Evolutionary conservation across 2,113 vertebrate species (phyloP).

Genomic region (Actinemys pallida): DNA sequence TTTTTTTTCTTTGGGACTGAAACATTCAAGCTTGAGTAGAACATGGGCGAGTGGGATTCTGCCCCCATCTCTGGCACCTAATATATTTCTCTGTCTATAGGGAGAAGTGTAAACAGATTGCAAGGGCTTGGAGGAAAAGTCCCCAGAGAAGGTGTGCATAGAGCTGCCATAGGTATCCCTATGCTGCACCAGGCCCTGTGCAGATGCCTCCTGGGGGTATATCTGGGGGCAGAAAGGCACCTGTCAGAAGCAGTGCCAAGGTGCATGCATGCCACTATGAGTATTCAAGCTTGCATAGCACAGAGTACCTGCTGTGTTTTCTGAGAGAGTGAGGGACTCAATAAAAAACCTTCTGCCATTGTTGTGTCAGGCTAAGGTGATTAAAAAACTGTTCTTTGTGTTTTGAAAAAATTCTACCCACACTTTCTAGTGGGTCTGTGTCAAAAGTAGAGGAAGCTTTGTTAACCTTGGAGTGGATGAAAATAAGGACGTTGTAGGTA

Average conservation of each 20-base stretch:
- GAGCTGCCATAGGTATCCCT: accelerated
- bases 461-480: neutral
- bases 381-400: neutral
- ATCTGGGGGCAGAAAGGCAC: accelerated
- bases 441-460: neutral
- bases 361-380: neutral
- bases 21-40: neutral
- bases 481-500: neutral
- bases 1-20: neutral
- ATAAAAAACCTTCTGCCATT: neutral
- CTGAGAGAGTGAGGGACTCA: neutral
- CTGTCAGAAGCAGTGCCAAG: neutral
- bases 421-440: neutral
- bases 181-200: accelerated
- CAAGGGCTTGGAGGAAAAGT: neutral
- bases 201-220: accelerated
- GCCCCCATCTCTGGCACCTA: accelerated
- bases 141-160: neutral
- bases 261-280: neutral
- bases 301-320: neutral
- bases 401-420: neutral
- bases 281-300: too few species aligned
- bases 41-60: neutral
- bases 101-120: neutral
- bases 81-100: neutral